Evolutionary conservation across 2,797 vertebrate genomes (phyloP).

Genomic region (Tadarida brasiliensis): DNA sequence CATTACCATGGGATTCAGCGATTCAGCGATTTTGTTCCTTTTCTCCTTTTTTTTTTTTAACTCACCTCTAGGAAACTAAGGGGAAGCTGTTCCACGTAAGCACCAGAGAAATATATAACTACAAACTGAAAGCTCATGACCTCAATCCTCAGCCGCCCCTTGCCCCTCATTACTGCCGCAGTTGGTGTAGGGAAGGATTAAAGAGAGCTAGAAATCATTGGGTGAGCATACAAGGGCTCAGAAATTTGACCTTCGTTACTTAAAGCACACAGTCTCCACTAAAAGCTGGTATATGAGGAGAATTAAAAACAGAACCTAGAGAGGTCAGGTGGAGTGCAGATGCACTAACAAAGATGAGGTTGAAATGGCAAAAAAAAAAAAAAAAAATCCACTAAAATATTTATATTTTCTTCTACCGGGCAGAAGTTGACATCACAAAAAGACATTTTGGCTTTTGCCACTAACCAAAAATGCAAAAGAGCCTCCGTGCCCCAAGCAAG

Average conservation of each 20-base stretch:
- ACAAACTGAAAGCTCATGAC: constrained; percentile 85
- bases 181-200: constrained; percentile 88
- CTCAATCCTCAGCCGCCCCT: constrained; percentile 85
- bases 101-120: constrained; percentile 85
- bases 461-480: constrained; percentile 24
- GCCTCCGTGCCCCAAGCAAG: neutral
- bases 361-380: constrained; percentile 69
- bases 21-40: constrained; percentile 5
- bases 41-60: neutral
- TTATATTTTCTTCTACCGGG: constrained; percentile 35
- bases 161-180: constrained; percentile 88
- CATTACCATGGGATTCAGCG: neutral
- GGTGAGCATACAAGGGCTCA: constrained; percentile 86
- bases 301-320: constrained; percentile 89
- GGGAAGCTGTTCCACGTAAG: constrained; percentile 62
- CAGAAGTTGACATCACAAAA: neutral
- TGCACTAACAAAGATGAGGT: constrained; percentile 82
- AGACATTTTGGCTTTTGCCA: constrained; percentile 57
- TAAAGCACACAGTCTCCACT: constrained; percentile 87
- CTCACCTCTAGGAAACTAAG: constrained; percentile 57
- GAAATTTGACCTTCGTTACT: constrained; percentile 89
- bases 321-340: constrained; percentile 88
- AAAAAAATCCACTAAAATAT: constrained; percentile 61
- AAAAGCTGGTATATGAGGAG: constrained; percentile 88
- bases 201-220: constrained; percentile 88